phyloP scores from a whole-genome alignment of 2,113 vertebrate genomes.

The Corythornis vintsioides region DNA sequence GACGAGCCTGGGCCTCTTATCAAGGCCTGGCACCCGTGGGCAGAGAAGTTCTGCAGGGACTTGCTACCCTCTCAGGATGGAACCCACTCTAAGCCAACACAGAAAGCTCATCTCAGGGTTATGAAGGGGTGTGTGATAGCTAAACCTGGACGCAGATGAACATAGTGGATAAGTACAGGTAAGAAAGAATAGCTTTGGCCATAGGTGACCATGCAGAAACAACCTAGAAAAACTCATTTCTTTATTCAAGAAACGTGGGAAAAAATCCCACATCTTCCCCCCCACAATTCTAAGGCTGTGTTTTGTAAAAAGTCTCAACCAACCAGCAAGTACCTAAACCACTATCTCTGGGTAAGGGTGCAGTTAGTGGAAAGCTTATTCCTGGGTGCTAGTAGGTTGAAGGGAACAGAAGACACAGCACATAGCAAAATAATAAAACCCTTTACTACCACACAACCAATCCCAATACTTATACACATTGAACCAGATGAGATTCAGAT shows the following conservation, averaged over 20 bases:
- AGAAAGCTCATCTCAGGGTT: neutral
- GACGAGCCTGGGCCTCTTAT: neutral
- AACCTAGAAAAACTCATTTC: neutral
- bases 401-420: neutral
- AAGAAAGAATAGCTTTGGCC: neutral
- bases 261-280: neutral
- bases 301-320: neutral
- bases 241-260: neutral
- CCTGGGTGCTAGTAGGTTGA: conserved; percentile 8
- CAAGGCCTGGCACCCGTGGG: neutral
- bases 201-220: neutral
- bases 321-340: conserved; percentile 12
- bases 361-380: conserved; percentile 8
- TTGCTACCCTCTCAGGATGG: neutral
- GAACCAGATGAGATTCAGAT: conserved; percentile 47
- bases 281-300: neutral
- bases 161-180: neutral
- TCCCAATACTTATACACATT: neutral
- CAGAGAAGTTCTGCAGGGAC: neutral
- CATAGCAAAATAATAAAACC: conserved; percentile 4
- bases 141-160: neutral
- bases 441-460: neutral
- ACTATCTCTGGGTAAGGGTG: neutral
- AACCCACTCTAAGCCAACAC: neutral
- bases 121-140: neutral